phyloP scores from a whole-genome alignment of 1,140 invertebrate genomes.

The Drosophila gunungcola region DNA sequence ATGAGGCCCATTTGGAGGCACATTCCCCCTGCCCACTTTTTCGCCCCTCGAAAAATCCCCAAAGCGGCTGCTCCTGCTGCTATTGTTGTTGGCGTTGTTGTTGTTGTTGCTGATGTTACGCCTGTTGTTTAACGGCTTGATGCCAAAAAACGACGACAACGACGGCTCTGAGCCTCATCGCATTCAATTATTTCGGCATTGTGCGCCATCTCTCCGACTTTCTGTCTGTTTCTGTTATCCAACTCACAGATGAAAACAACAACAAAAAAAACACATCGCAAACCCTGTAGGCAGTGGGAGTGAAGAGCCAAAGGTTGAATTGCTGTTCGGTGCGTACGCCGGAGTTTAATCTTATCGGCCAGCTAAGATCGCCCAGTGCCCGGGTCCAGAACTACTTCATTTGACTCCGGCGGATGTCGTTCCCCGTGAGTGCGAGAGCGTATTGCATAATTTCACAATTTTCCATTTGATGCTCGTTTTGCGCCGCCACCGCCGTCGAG shows the following conservation, averaged over 20 bases:
- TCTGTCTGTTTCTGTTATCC: constrained; percentile 38
- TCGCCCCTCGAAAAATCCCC: constrained; percentile 34
- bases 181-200: constrained; percentile 83
- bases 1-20: constrained; percentile 78
- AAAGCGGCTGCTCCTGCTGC: constrained; percentile 13
- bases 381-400: constrained; percentile 79
- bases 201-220: constrained; percentile 50
- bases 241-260: constrained; percentile 8
- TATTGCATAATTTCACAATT: constrained; percentile 85
- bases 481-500: constrained; percentile 71
- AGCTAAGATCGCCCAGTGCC: constrained; percentile 62
- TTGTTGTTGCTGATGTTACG: constrained; percentile 51
- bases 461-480: constrained; percentile 84
- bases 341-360: constrained; percentile 77
- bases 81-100: constrained; percentile 3
- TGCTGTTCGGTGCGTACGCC: constrained; percentile 65
- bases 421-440: constrained; percentile 65
- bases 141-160: constrained; percentile 75
- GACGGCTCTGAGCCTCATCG: constrained; percentile 78
- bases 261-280: constrained; percentile 12
- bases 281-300: constrained; percentile 37
- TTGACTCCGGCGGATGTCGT: constrained; percentile 48
- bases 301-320: constrained; percentile 31
- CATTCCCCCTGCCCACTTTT: constrained; percentile 47
- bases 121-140: constrained; percentile 83